Percentiles rank a stretch among this genome's conserved stretches.
These are phyloP conservation scores for Nettapus auritus DNA, from an alignment of 2,113 vertebrate genomes.

Conservation along the genomic window DNA sequence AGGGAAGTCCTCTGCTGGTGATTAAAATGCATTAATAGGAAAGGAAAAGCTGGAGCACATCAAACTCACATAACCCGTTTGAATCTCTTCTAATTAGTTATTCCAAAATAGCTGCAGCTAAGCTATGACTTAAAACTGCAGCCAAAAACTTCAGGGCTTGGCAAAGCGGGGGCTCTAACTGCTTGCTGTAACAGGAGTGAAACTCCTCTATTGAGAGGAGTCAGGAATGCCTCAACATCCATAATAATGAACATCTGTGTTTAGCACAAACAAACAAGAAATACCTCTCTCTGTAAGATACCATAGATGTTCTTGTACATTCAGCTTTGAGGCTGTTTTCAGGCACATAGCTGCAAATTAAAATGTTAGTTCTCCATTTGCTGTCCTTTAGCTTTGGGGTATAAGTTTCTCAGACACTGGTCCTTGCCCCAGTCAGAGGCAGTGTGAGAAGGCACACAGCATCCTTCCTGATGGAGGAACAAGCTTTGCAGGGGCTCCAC, in stretches of 20 bases:
- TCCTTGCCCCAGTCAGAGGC: neutral
- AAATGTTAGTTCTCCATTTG: neutral
- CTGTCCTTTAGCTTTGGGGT: neutral
- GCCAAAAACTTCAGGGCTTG: conserved; percentile 39
- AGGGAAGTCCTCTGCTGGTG: neutral
- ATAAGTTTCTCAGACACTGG: neutral
- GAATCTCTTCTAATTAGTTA: neutral
- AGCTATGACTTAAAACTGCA: neutral
- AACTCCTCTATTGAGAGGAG: neutral
- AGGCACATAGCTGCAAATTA: neutral
- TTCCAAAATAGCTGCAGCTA: conserved; percentile 14
- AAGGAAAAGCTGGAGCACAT: neutral
- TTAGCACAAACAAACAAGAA: neutral
- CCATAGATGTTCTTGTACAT: neutral
- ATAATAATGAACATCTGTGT: conserved; percentile 33
- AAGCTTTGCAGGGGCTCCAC: neutral
- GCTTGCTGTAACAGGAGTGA: conserved; percentile 46
- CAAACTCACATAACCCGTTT: neutral
- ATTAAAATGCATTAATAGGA: neutral
- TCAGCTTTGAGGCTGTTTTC: neutral
- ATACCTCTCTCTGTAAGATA: neutral
- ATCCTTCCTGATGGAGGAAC: neutral
- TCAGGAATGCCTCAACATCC: conserved; percentile 5
- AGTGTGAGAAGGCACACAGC: fast-evolving
- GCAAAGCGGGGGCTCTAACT: neutral